Base-by-base conservation (phyloP, 2,797 vertebrate species). In the Platyrinchus mystaceus region DNA sequence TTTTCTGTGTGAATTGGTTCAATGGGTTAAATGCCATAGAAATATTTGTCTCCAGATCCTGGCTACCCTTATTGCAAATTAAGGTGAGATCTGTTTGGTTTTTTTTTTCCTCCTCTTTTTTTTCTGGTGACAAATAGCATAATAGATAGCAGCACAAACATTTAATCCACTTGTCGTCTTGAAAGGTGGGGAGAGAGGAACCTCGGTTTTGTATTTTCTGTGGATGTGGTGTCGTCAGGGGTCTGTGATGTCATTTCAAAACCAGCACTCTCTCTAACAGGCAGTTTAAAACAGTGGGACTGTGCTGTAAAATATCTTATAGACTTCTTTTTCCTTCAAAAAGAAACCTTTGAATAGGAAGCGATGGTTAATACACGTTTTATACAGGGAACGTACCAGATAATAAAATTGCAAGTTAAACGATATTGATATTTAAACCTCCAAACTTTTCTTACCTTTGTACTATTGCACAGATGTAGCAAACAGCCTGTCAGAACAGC, bases 381-480 rank as follows among this genome's bases (percentile, higher is more conserved):
- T 39, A 22, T 5, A 20, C 2, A 26, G 21, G 28, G 21, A 59
- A 69, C 8, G 14, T 36, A 36, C 7, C 0, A 0, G 55, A 2
- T 39, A 39, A 76, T 43, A 47, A 37, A 79, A 62, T 2, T 17
- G 9, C 37, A n/a, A 67, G 26, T 41, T 12, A 37, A 66, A 70
- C 2, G 10, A 44, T n/a, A 4, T 55, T 7, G n/a, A 6, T 20
- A 58, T 5, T 53, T 43, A 68, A 60, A 30, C 20, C 59, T 67
- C 55, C 55, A 64, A 95, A 97, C 95, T 95, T 96, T 92, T 64
- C 34, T 44, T 39, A 14, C 64, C 53, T 73, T 50, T 39, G 9
- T 22, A 14, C 6, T 18, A 14, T 23, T 37, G 68, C 74, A 9
- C 53, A 26, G 86, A 7, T 15, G 32, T 2, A 60, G 64, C 34